phyloP scores from a whole-genome alignment of 2,113 vertebrate species.

The Ammodytes marinus region DNA sequence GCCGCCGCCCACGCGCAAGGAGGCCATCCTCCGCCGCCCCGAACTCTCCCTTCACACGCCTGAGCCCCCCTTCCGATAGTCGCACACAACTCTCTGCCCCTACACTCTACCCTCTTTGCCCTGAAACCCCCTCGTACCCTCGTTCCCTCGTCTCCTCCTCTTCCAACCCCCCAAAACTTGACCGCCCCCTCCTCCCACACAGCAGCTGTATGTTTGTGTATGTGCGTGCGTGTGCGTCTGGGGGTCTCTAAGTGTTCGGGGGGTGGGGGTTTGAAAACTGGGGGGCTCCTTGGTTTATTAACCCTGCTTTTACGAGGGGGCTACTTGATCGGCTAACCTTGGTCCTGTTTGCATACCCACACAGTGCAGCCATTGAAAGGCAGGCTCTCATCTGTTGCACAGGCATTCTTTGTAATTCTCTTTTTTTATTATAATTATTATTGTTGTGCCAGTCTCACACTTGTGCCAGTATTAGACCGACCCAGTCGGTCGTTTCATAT shows the following conservation, averaged over 20 bases:
- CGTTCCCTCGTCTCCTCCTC: slow-evolving; percentile 29
- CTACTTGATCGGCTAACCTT: slow-evolving; percentile 57
- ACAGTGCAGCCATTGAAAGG: slow-evolving; percentile 62
- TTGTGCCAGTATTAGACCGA: slow-evolving; percentile 79
- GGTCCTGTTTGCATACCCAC: slow-evolving; percentile 64
- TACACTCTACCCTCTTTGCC: slow-evolving; percentile 58
- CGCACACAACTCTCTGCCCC: slow-evolving; percentile 74
- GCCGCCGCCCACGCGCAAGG: slow-evolving; percentile 88
- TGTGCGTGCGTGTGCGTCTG: slow-evolving; percentile 32
- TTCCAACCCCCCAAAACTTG: slow-evolving; percentile 58
- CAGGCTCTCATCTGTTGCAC: slow-evolving; percentile 54
- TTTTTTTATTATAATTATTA: slow-evolving; percentile 45
- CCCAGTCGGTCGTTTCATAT: slow-evolving; percentile 53
- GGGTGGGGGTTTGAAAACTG: slow-evolving; percentile 40
- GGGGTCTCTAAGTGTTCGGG: slow-evolving; percentile 37
- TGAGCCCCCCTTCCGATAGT: slow-evolving; percentile 89
- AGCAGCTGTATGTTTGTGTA: slow-evolving; percentile 69
- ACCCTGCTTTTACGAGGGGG: slow-evolving; percentile 61
- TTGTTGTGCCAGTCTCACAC: slow-evolving; percentile 74
- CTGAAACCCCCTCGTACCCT: slow-evolving; percentile 19
- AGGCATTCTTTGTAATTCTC: slow-evolving; percentile 69
- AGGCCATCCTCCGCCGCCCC: slow-evolving; percentile 88
- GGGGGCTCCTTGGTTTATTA: slow-evolving; percentile 60
- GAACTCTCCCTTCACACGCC: slow-evolving; percentile 89
- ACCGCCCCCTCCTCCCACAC: slow-evolving; percentile 59